Evolutionary conservation across 2,888 invertebrate species (phyloP).

Genomic region (Halictus quadricinctus): DNA sequence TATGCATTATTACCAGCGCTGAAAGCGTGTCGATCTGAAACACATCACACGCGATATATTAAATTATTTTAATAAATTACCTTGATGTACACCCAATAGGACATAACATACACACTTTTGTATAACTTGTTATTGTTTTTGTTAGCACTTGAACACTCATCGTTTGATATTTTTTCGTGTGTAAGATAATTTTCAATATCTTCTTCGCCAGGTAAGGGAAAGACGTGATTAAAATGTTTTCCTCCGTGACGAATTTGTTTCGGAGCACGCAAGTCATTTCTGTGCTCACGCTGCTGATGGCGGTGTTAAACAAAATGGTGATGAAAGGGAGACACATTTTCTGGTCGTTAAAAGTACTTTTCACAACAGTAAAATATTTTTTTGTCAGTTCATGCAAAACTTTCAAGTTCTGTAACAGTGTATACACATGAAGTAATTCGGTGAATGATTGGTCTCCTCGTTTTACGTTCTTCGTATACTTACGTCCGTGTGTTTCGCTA

Average conservation of each 20-base stretch:
- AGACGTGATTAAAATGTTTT: conserved; percentile 40
- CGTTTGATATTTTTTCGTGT: conserved; percentile 53
- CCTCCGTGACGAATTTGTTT: background rate
- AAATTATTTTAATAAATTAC: conserved; percentile 16
- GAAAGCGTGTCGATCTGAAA: conserved; percentile 68
- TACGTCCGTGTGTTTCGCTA: conserved; percentile 62
- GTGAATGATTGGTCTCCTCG: background rate
- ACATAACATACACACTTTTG: conserved; percentile 52
- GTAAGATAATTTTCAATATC: conserved; percentile 61
- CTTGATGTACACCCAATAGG: background rate
- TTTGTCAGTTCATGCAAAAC: conserved; percentile 49
- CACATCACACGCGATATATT: background rate
- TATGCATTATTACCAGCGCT: conserved; percentile 59
- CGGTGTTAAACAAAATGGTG: conserved; percentile 65
- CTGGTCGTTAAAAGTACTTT: conserved; percentile 32
- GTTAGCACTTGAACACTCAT: conserved; percentile 59
- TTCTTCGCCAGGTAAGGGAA: conserved; percentile 66
- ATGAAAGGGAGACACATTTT: conserved; percentile 52
- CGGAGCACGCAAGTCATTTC: conserved; percentile 44
- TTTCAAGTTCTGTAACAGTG: conserved; percentile 64
- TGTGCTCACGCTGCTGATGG: conserved; percentile 63
- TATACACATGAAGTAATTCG: conserved; percentile 29
- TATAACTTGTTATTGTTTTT: conserved; percentile 57
- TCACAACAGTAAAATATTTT: conserved; percentile 55
- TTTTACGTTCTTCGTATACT: conserved; percentile 36